Evolutionary conservation across 1,140 invertebrate genomes (phyloP), one percentile per base, ranked within the genome.

Genomic region (Drosophila sulfurigaster): DNA sequence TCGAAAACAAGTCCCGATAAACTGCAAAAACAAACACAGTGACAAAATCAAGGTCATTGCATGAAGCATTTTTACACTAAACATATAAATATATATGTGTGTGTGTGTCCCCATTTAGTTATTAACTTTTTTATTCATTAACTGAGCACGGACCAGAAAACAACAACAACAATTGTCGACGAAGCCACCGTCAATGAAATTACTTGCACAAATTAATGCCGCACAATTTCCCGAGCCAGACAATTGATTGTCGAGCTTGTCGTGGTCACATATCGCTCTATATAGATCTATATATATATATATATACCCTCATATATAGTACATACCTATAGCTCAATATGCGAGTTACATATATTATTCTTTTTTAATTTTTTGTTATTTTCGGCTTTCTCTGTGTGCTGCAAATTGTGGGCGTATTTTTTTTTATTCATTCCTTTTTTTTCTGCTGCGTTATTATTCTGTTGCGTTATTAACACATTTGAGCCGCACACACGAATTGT

Each of bases 131-230:
- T 67, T 79, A 69, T 81, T 73, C 60, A 75, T 73, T 79, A 81
- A 68, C 65, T 45, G 48, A 41, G 20, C 67, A 48, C 73, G 48
- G 65, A 60, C 25, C 64, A 49, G 70, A 70, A 41, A 71, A 45
- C 58, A 38, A 70, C 45, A 71, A 45, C 58, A 38, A 41, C 46
- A 48, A 51, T 73, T 73, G 54, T 43, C 15, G 60, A 59, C 46
- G 62, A 60, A 49, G 64, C 52, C 46, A 60, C 66, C 60, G 57
- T 86, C 78, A 86, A 82, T 88, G 83, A 79, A 88, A 87, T 87
- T 87, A 87, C 77, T 88, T 87, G 83, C 82, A 87, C 82, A 87
- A 87, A 87, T 85, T 86, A 85, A 81, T 81, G 82, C 78, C 78
- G 65, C 69, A 80, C 73, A 85, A 75, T 81, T 79, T 73, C 78